Conservation (phyloP, 2,113 vertebrate genomes). For the Apteryx mantelli region DNA sequence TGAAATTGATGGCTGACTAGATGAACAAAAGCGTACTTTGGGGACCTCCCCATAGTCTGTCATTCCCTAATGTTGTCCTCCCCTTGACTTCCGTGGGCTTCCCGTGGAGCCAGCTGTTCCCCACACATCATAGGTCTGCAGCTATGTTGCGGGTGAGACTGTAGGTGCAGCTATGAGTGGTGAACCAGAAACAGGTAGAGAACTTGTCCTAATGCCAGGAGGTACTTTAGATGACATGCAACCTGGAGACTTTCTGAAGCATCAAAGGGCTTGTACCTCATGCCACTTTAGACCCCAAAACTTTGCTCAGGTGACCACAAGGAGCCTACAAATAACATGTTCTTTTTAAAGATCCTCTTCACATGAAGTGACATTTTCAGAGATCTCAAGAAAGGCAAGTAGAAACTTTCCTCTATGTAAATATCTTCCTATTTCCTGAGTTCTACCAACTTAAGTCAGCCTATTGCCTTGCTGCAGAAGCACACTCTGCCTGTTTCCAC, state of each 20-base stretch:
- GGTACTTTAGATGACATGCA: neutral
- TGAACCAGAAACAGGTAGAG: slow-evolving; percentile 57
- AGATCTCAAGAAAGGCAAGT: neutral
- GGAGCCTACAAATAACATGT: neutral
- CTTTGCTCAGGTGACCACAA: neutral
- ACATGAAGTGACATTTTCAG: neutral
- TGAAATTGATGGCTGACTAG: slow-evolving; percentile 59
- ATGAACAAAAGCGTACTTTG: slow-evolving; percentile 58
- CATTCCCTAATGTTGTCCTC: slow-evolving; percentile 55
- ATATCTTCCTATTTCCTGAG: neutral
- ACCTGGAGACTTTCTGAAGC: neutral
- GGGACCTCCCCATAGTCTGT: slow-evolving; percentile 56
- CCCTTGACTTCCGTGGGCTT: slow-evolving; percentile 49
- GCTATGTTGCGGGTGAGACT: neutral
- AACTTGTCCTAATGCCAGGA: slow-evolving; percentile 2
- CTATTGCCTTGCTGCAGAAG: neutral
- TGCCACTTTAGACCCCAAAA: neutral
- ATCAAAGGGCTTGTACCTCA: neutral
- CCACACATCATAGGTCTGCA: fast-evolving
- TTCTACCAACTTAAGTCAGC: neutral
- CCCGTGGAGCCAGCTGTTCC: slow-evolving; percentile 48
- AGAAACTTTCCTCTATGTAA: neutral
- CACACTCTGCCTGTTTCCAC: neutral
- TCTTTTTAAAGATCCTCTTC: neutral
- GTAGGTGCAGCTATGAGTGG: slow-evolving; percentile 38